A percentile compares a stretch with the other conserved stretches of the same genome.
These are phyloP conservation scores for Myrmecophaga tridactyla DNA, from an alignment of 2,113 vertebrate species.

Conservation along the genomic window DNA sequence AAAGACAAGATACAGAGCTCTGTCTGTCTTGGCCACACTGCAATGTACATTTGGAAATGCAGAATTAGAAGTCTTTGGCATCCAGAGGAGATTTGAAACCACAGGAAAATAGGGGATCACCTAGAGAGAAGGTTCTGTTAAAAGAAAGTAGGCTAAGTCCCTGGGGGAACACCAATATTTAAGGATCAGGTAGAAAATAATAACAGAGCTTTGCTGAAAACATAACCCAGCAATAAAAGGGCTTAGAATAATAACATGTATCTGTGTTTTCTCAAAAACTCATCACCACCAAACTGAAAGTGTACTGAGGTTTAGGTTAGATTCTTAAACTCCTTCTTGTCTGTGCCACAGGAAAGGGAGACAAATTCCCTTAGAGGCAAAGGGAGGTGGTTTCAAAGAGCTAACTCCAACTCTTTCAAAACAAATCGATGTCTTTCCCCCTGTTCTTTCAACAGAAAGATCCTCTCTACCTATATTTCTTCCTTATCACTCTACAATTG, in stretches of 20 bases:
- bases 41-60: not conserved
- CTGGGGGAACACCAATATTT: not conserved
- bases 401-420: not conserved
- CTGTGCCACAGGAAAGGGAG: not conserved
- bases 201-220: conserved; percentile 22
- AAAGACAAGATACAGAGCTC: not conserved
- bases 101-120: not conserved
- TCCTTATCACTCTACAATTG: not conserved
- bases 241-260: not conserved
- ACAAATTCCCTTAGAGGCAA: not conserved
- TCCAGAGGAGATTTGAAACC: not conserved
- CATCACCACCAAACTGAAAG: not conserved
- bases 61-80: not conserved
- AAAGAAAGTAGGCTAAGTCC: not conserved
- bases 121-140: not conserved
- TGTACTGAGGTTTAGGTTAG: not conserved
- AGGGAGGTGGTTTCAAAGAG: not conserved
- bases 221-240: not conserved
- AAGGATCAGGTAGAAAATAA: conserved; percentile 25
- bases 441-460: not conserved
- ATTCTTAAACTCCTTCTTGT: not conserved
- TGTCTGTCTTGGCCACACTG: not conserved
- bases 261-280: not conserved
- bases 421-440: not conserved
- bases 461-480: not conserved